Evolutionary conservation across 2,888 invertebrate species (phyloP).

Genomic region (Acholoe squamosa): DNA sequence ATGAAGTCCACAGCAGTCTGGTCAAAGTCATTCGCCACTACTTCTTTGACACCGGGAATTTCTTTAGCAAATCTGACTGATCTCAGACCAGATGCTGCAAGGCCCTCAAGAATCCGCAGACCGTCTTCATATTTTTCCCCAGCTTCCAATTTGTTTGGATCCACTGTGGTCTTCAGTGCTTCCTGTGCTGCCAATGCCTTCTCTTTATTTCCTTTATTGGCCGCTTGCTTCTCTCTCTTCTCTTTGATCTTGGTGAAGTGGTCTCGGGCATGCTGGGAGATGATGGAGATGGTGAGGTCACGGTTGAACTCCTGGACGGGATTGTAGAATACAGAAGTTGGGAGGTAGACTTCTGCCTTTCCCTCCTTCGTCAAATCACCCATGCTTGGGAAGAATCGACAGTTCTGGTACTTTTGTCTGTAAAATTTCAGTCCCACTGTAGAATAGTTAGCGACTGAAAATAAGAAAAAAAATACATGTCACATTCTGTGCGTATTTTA

Average conservation of each 20-base stretch:
- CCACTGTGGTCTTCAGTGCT: not conserved
- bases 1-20: constrained; percentile 93
- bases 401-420: not conserved
- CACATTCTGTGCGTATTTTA: too few relatives aligned
- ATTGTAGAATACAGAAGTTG: constrained; percentile 95
- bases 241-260: constrained; percentile 9
- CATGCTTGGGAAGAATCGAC: not conserved
- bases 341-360: constrained; percentile 89
- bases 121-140: constrained; percentile 77
- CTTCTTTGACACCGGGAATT: constrained; percentile 88
- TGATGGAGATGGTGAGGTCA: constrained; percentile 88
- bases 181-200: constrained; percentile 40
- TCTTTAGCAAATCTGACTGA: constrained; percentile 98
- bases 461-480: not conserved
- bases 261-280: constrained; percentile 68
- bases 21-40: constrained; percentile 96
- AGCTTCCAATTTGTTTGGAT: constrained; percentile 67
- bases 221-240: constrained; percentile 31
- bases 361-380: constrained; percentile 87
- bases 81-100: constrained; percentile 97
- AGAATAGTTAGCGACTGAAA: not conserved
- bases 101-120: constrained; percentile 91
- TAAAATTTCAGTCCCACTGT: not conserved
- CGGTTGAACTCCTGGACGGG: constrained; percentile 97
- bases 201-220: constrained; percentile 21